A percentile compares a stretch with the other conserved stretches of the same genome.
Evolutionary conservation across 2,113 vertebrate species (phyloP).

Genomic region (Brienomyrus brachyistius): DNA sequence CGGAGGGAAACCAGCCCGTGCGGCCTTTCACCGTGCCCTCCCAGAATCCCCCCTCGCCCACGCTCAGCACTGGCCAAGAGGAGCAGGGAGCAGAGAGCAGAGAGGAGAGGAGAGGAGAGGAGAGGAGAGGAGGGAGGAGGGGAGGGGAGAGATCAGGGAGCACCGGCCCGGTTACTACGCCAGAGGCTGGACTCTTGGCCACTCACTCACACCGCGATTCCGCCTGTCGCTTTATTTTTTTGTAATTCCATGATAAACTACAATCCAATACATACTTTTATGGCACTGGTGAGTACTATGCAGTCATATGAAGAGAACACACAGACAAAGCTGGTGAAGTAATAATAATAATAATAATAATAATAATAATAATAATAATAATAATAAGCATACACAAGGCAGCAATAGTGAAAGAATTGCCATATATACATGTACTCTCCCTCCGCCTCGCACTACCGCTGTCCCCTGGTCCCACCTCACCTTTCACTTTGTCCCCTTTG

Average conservation of each 20-base stretch:
- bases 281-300: neutral
- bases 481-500: slow-evolving; percentile 90
- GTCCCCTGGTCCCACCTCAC: slow-evolving; percentile 44
- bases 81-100: neutral
- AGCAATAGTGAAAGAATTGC: neutral
- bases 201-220: neutral
- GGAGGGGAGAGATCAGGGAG: neutral
- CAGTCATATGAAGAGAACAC: neutral
- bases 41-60: slow-evolving; percentile 89
- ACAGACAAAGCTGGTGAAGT: neutral
- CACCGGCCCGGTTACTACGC: neutral
- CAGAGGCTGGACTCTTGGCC: neutral
- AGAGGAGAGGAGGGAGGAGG: neutral
- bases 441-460: no score
- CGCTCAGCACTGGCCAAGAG: slow-evolving; percentile 68
- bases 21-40: slow-evolving; percentile 83
- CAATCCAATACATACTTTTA: neutral
- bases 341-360: neutral
- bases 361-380: neutral
- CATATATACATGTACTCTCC: neutral
- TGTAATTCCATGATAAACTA: neutral
- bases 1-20: slow-evolving; percentile 83
- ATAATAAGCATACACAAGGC: neutral
- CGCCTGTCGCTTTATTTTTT: neutral
- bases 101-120: neutral